These are phyloP conservation scores for Thalassarche chlororhynchos DNA, from an alignment of 2,113 vertebrate species.

Conservation along the genomic window DNA sequence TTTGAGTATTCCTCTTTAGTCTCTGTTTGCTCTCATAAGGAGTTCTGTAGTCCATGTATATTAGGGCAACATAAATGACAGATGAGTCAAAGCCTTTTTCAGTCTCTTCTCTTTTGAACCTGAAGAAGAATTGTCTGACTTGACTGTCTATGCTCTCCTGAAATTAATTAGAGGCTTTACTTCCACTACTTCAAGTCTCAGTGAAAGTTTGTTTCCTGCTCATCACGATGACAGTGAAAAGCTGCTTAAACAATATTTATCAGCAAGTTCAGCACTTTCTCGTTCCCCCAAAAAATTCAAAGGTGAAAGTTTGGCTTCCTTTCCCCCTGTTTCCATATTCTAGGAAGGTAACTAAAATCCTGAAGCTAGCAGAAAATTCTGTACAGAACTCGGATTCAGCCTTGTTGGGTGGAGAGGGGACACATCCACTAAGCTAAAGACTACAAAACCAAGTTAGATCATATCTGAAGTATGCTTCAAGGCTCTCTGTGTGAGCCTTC, in stretches of 20 bases:
- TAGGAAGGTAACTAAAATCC: background rate
- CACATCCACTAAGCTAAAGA: background rate
- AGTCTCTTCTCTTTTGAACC: slow-evolving; percentile 22
- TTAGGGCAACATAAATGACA: slow-evolving; percentile 32
- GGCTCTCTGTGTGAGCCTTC: background rate
- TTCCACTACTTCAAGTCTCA: background rate
- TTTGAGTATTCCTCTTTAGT: slow-evolving; percentile 45
- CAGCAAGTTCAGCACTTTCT: background rate
- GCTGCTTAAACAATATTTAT: background rate
- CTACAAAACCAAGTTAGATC: background rate
- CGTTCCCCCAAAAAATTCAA: background rate
- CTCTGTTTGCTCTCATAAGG: background rate
- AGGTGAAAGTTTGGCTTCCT: background rate
- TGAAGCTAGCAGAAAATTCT: background rate
- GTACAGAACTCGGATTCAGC: background rate
- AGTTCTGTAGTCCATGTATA: slow-evolving; percentile 22
- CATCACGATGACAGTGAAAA: background rate
- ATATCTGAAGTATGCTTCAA: background rate
- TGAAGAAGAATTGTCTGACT: background rate
- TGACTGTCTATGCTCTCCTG: background rate
- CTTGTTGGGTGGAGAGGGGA: background rate
- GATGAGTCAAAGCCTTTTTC: slow-evolving; percentile 29
- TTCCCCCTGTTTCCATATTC: background rate
- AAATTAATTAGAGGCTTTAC: slow-evolving; percentile 39
- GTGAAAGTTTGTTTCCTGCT: background rate